These are phyloP conservation scores for Peromyscus melanophrys DNA, from an alignment of 2,797 vertebrate species.

Conservation along the genomic window DNA sequence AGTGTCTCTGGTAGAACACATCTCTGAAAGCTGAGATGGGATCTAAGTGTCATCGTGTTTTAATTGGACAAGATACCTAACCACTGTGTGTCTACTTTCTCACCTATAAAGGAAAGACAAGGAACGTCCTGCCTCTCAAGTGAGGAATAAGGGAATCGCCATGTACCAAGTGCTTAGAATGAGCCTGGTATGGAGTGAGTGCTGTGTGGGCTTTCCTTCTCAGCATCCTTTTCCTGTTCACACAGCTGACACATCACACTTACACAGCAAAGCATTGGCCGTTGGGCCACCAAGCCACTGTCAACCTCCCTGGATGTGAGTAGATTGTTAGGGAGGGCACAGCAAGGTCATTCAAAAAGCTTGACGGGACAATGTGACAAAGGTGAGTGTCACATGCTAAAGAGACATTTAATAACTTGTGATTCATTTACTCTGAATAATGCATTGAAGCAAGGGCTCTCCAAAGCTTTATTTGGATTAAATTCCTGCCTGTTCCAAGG, in stretches of 20 bases:
- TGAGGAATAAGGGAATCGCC: not conserved
- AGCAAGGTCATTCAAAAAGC: conserved; percentile 43
- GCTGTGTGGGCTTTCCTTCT: not conserved
- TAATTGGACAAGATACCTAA: not conserved
- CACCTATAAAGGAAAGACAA: not conserved
- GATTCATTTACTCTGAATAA: conserved; percentile 84
- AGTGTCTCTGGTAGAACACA: not conserved
- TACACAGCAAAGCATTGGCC: not conserved
- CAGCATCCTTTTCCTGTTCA: not conserved
- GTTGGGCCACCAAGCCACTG: not conserved
- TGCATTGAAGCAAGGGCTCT: conserved; percentile 73
- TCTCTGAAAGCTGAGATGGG: not conserved
- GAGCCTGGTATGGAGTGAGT: not conserved
- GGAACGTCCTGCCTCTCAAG: not conserved
- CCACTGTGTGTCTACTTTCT: conserved; percentile 25
- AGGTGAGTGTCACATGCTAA: conserved; percentile 56
- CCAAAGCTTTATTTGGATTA: conserved; percentile 57
- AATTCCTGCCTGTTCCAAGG: conserved; percentile 25
- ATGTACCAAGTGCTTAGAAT: not conserved
- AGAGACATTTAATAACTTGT: conserved; percentile 80
- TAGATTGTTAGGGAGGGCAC: not conserved
- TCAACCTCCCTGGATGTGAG: not conserved
- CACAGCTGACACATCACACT: not conserved
- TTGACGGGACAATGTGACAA: not conserved
- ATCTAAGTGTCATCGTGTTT: not conserved